Evolutionary conservation across 2,113 vertebrate genomes (phyloP), one percentile per base, ranked within the genome.

Genomic region (Leuciscus idus): DNA sequence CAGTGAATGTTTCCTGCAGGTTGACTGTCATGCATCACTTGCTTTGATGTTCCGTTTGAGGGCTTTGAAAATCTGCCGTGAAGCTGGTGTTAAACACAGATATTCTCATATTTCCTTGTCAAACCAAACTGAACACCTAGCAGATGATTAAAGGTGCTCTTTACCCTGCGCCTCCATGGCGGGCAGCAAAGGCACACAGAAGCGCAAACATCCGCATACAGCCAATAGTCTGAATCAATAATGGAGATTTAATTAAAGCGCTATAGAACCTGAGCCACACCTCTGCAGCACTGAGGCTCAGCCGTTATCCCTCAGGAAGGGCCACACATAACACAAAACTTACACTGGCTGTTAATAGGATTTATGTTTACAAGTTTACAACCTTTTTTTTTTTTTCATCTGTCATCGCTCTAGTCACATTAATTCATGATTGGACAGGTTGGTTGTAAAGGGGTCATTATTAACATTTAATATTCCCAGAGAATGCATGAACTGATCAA

Each of bases 201-300:
- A 75, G 28, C 4, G 61, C 43, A 85, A 36, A 50, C 62, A 72
- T 55, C 30, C 66, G 4, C 79, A 33, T 30, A 66, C 26, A 75
- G 43, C 68, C 73, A 76, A 68, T 59, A 70, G 33, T 77, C 55
- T 48, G 46, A 70, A 85, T 79, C 75, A 85, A 79, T 79, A 85
- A 79, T 70, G 59, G 48, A 70, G 75, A 85, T 85, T 79, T 79
- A 79, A 79, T 79, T 68, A 85, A 85, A 77, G 83, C 50, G 55
- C 43, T 81, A 23, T 57, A 80, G 30, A 79, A 43, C 4, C 19
- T 6, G 4, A 52, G 84, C 36, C 76, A 79, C 75, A 50, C 61
- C 75, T 80, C 62, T 61, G 64, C 62, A 70, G 73, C 30, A 78
- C 33, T 70, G 33, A 79, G 30, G 57, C 8, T 50, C 43, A 59